Conservation (phyloP, 35 echinoderm and acorn worm species). For the Apostichopus japonicus region DNA sequence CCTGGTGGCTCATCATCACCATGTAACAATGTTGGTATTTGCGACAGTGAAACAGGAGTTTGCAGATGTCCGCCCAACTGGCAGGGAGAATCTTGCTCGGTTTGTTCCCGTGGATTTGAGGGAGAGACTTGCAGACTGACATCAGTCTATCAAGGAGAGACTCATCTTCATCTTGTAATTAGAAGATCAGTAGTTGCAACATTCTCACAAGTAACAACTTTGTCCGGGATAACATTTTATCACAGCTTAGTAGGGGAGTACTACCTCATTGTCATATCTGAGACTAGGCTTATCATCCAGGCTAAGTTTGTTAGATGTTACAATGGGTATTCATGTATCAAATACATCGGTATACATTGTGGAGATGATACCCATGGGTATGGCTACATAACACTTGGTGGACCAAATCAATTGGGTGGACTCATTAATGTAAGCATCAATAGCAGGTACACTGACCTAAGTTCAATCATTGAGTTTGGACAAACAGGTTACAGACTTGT, state of each 20-base stretch:
- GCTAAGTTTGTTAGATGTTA: constrained; percentile 83
- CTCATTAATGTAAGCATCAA: constrained; percentile 62
- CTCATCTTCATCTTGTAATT: background rate
- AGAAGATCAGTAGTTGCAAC: constrained; percentile 58
- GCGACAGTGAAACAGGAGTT: constrained; percentile 59
- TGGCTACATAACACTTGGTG: constrained; percentile 63
- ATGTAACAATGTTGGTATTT: constrained; percentile 72
- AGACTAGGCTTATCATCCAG: constrained; percentile 66
- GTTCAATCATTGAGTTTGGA: constrained; percentile 68
- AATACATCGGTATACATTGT: constrained; percentile 77
- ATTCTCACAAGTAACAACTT: constrained; percentile 83
- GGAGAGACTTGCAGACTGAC: constrained; percentile 20
- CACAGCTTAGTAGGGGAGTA: constrained; percentile 73
- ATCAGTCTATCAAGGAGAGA: background rate
- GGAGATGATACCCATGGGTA: constrained; percentile 64
- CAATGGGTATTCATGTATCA: constrained; percentile 73
- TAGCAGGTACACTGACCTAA: constrained; percentile 30
- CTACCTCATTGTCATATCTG: constrained; percentile 57
- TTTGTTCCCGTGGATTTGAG: constrained; percentile 60
- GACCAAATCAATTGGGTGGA: constrained; percentile 16
- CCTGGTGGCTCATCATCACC: constrained; percentile 70
- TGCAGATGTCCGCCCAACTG: constrained; percentile 80
- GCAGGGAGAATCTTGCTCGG: constrained; percentile 71
- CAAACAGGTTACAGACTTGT: constrained; percentile 68
- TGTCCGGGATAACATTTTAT: constrained; percentile 67